Base-by-base conservation (phyloP, 2,888 invertebrate genomes). In the Myopa tessellatipennis region DNA sequence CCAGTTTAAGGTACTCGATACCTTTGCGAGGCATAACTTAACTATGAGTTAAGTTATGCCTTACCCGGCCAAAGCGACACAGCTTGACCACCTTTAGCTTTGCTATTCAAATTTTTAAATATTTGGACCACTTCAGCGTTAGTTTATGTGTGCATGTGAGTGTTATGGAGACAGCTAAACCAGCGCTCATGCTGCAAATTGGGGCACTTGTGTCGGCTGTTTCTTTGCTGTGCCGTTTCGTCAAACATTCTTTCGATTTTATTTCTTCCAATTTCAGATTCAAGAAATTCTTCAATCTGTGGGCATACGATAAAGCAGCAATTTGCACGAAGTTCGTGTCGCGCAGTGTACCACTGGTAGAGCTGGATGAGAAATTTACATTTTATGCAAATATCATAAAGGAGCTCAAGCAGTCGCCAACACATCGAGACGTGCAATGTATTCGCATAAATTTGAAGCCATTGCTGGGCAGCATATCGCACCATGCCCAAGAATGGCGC, bases 401-500 rank as follows among this genome's bases (percentile, higher is more conserved):
- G 4, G 94, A 94, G 80, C 89, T 96, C 72, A 88, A 91, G 12
- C 86, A 85, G 1, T 92, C 93, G 85, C 90, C 91, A 7, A 90
- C 91, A 68, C 92, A 91, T 83, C 90, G 92, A 0, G 93, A 95
- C 81, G 90, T 95, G 45, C 92, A 91, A n/a, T 92, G 88, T 81
- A 82, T 95, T 77, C 91, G 94, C 84, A 91, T 97, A 52, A 95
- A 96, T 89, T 90, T 96, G 81, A 87, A 90, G 16, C 94, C 95
- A 0, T 90, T 97, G 36, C 91, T 95, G 79, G 89, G 91, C 58
- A 93, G 91, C 72, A 93, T 95, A 76, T 92, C 92, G 80, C 91
- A 91, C 6, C 95, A 96, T 89, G 94, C 95, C 8, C 90, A 91
- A 60, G 94, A 95, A 83, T 98, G 97, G 96, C 94, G 95, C 83